These are phyloP conservation scores for Trachurus trachurus DNA, from an alignment of 2,797 vertebrate genomes.

Conservation along the genomic window DNA sequence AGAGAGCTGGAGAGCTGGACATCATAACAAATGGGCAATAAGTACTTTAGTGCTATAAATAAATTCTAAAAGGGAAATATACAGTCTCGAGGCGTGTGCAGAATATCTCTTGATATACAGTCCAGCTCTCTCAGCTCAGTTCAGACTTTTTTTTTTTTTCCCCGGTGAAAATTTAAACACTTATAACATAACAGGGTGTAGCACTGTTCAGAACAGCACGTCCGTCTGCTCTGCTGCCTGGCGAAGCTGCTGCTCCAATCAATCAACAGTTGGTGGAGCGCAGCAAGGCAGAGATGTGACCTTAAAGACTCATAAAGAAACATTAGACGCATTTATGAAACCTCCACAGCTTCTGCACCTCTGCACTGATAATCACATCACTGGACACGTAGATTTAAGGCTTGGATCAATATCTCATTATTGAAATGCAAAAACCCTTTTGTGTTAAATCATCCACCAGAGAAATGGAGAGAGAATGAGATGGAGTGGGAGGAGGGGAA, in stretches of 20 bases:
- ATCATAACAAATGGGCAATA: not conserved
- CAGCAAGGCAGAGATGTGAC: constrained; percentile 52
- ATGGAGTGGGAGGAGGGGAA: not conserved
- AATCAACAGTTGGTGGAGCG: constrained; percentile 44
- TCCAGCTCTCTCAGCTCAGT: not conserved
- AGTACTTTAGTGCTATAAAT: constrained; percentile 1
- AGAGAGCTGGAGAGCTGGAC: not conserved
- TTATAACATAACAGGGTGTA: not conserved
- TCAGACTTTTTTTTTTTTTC: not conserved
- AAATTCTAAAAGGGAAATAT: not conserved
- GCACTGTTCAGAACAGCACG: not conserved
- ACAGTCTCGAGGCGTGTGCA: not conserved
- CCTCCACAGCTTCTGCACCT: constrained; percentile 37
- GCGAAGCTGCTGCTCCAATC: constrained; percentile 27
- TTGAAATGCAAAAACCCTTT: constrained; percentile 66
- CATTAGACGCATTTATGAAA: constrained; percentile 63
- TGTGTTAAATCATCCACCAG: constrained; percentile 52
- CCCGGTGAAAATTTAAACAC: not conserved
- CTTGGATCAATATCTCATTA: constrained; percentile 76
- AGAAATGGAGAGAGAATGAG: constrained; percentile 21
- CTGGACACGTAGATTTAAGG: constrained; percentile 52
- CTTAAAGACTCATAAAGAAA: constrained; percentile 68
- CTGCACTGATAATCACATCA: constrained; percentile 55
- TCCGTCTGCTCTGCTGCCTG: constrained; percentile 3
- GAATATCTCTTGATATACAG: not conserved